Percentiles rank a stretch among this genome's conserved stretches.
Conservation (phyloP, 2,797 vertebrate genomes). For the Malurus leucopterus region DNA sequence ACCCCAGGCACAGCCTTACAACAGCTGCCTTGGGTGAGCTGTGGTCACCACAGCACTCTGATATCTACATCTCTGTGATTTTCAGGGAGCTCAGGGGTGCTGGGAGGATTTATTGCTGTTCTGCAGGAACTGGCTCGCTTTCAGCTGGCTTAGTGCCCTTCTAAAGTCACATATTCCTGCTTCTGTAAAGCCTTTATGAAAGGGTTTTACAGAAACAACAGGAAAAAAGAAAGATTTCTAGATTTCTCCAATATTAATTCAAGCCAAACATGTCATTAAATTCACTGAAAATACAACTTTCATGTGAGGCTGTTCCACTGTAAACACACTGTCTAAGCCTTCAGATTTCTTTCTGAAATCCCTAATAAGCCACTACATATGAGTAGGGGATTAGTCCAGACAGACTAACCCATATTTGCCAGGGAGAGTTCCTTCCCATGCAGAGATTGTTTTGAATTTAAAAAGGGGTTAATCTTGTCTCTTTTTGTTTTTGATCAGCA, state of each 20-base stretch:
- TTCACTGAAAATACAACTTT: neutral
- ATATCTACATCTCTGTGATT: neutral
- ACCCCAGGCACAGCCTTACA: neutral
- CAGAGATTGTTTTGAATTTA: neutral
- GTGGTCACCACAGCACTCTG: neutral
- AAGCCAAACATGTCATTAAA: neutral
- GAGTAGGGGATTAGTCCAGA: slow-evolving; percentile 34
- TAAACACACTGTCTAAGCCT: slow-evolving; percentile 7
- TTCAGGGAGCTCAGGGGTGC: neutral
- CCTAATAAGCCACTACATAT: neutral
- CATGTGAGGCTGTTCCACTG: neutral
- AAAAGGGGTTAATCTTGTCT: neutral
- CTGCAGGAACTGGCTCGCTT: neutral
- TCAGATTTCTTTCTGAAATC: slow-evolving; percentile 3
- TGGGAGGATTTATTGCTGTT: slow-evolving; percentile 16
- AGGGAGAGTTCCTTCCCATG: neutral
- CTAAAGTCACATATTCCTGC: neutral
- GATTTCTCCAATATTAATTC: neutral
- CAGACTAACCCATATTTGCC: neutral
- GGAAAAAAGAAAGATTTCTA: neutral
- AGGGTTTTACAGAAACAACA: neutral
- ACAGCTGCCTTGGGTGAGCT: neutral
- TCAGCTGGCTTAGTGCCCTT: neutral
- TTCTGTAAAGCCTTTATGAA: slow-evolving; percentile 8
- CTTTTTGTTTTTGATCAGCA: neutral